phyloP scores from a whole-genome alignment of 2,888 invertebrate species.

The Coelopa pilipes region DNA sequence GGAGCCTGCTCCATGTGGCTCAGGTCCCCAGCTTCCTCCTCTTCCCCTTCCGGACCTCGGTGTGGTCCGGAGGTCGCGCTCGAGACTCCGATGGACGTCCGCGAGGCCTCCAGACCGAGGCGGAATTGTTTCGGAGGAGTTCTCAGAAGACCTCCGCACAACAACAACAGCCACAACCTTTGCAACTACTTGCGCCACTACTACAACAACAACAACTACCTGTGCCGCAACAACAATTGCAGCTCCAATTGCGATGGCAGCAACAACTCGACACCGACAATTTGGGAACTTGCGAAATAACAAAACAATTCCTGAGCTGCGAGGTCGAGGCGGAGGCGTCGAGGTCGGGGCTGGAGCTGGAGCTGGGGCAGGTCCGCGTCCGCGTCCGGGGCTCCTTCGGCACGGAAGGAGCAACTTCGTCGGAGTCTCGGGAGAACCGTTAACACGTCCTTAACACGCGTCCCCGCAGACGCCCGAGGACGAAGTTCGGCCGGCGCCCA shows the following conservation, averaged over 20 bases:
- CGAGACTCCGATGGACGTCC: background rate
- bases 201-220: background rate
- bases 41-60: background rate
- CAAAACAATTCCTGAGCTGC: no score
- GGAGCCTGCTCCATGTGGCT: background rate
- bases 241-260: background rate
- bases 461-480: background rate
- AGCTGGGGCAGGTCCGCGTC: no score
- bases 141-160: background rate
- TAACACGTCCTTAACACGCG: constrained; percentile 19
- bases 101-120: background rate
- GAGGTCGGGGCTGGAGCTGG: no score
- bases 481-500: background rate
- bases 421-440: background rate
- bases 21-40: background rate
- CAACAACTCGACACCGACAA: no score
- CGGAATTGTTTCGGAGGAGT: no score
- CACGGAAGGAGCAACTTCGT: background rate
- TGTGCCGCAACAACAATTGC: background rate
- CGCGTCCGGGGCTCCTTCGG: background rate
- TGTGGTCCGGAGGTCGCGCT: background rate
- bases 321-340: no score
- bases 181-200: background rate
- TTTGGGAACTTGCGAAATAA: no score
- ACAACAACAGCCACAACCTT: background rate